Conservation (phyloP, 2,797 vertebrate species). For the Malurus leucopterus region DNA sequence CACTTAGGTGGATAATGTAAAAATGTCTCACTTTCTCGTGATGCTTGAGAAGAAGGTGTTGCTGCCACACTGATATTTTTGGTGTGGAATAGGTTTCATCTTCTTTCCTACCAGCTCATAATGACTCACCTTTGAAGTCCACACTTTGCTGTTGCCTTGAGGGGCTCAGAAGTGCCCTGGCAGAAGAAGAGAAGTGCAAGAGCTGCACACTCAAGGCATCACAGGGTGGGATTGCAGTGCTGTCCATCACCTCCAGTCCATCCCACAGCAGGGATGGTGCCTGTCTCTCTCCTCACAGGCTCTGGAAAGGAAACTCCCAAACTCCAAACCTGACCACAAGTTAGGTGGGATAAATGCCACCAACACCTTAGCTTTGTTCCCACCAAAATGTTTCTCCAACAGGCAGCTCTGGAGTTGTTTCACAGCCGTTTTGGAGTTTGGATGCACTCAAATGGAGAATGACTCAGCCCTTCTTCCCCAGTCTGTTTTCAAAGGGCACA, state of each 20-base stretch:
- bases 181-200: not conserved
- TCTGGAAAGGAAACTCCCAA: not conserved
- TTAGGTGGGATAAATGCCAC: not conserved
- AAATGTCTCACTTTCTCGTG: not conserved
- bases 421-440: not conserved
- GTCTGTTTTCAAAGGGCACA: not conserved
- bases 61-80: not conserved
- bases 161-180: not conserved
- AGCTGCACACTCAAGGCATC: not conserved
- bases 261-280: not conserved
- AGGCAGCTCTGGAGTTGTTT: not conserved
- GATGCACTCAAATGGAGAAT: not conserved
- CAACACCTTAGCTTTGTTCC: not conserved
- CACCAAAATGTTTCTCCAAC: not conserved
- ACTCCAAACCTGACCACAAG: not conserved
- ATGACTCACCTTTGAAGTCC: not conserved
- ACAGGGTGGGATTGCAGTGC: not conserved
- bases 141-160: not conserved
- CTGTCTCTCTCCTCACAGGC: not conserved
- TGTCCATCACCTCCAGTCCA: not conserved
- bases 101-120: not conserved
- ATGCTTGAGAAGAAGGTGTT: not conserved
- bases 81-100: not conserved
- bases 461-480: not conserved
- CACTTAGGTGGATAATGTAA: not conserved